phyloP scores from a whole-genome alignment of 2,113 vertebrate genomes.

The Progne subis region DNA sequence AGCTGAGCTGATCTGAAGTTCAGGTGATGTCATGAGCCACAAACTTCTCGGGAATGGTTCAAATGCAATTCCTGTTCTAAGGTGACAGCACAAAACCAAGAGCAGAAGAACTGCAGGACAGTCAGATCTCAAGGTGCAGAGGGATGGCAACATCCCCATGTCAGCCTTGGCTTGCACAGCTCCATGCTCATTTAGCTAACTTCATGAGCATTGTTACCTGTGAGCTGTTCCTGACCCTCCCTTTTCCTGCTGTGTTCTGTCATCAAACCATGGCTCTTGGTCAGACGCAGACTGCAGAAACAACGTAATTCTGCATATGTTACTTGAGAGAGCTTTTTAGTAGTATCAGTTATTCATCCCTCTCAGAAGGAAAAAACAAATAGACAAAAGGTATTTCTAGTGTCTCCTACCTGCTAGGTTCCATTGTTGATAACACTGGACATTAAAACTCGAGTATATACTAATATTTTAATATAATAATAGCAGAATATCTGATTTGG shows the following conservation, averaged over 20 bases:
- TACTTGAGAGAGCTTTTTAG: neutral
- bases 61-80: neutral
- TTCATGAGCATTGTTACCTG: neutral
- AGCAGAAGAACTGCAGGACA: neutral
- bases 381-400: neutral
- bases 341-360: neutral
- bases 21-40: neutral
- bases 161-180: neutral
- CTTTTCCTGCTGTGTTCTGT: neutral
- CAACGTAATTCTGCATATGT: neutral
- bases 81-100: neutral
- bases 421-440: neutral
- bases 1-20: neutral
- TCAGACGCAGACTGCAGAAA: neutral
- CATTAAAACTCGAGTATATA: neutral
- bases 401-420: neutral
- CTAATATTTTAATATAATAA: neutral
- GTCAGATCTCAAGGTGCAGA: neutral
- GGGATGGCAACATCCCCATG: neutral
- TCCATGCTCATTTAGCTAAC: neutral
- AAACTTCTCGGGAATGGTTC: neutral
- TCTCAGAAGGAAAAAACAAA: neutral
- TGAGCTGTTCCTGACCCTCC: neutral
- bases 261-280: neutral
- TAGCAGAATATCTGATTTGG: neutral